A percentile compares a stretch with the other conserved stretches of the same genome.
These are phyloP conservation scores for Gymnocypris eckloni DNA, from an alignment of 2,797 vertebrate species.

Conservation along the genomic window DNA sequence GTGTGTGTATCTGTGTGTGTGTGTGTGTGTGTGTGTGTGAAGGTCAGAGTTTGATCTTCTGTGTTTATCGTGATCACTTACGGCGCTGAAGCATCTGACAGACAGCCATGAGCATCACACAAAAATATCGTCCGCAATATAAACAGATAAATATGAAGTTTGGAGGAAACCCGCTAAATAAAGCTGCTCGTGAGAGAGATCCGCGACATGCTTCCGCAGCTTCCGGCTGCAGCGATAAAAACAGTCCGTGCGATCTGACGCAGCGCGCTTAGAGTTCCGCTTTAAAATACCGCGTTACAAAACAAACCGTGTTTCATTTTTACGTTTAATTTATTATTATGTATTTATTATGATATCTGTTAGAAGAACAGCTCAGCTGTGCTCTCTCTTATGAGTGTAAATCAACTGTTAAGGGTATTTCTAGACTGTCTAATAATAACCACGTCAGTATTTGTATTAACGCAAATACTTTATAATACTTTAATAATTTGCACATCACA, in stretches of 20 bases:
- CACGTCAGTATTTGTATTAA: not conserved
- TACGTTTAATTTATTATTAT: not conserved
- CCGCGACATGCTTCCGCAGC: not conserved
- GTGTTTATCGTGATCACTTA: conserved; percentile 67
- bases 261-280: not conserved
- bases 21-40: conserved; percentile 2
- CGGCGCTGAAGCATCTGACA: conserved; percentile 70
- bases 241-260: not conserved
- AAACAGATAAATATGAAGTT: not conserved
- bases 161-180: not conserved
- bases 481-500: not conserved
- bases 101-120: conserved; percentile 64
- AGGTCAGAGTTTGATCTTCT: conserved; percentile 51
- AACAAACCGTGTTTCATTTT: no score
- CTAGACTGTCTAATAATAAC: not conserved
- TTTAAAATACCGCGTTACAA: not conserved
- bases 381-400: not conserved
- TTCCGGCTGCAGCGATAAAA: conserved; percentile 21
- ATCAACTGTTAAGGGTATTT: no score
- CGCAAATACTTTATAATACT: no score
- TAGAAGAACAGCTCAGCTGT: not conserved
- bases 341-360: not conserved
- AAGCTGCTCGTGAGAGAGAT: not conserved
- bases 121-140: not conserved
- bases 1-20: no score